Conservation (phyloP, 2,888 invertebrate species). For the Dexiosoma caninum region DNA sequence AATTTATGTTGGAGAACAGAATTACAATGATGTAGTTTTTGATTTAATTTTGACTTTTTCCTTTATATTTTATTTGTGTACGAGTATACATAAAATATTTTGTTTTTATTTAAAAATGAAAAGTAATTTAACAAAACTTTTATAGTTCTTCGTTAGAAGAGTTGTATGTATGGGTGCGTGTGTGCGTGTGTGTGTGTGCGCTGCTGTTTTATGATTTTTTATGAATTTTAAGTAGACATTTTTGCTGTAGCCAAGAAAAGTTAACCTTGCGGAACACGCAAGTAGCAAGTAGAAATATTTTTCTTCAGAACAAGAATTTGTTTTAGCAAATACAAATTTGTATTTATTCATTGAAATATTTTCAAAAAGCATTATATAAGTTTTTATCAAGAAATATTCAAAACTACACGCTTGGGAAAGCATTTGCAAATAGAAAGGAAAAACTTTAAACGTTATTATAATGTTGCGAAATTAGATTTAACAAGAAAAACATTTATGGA, state of each 20-base stretch:
- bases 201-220: no score
- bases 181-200: not conserved
- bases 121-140: slow-evolving; percentile 58
- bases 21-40: slow-evolving; percentile 47
- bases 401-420: not conserved
- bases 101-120: slow-evolving; percentile 45
- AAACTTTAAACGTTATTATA: not conserved
- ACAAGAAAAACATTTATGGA: not conserved
- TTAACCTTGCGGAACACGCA: slow-evolving; percentile 35
- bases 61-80: slow-evolving; percentile 11
- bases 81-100: slow-evolving; percentile 7
- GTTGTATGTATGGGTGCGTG: no score
- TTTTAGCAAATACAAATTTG: slow-evolving; percentile 13
- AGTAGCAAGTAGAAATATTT: not conserved
- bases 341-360: slow-evolving; percentile 13
- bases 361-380: slow-evolving; percentile 3
- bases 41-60: slow-evolving; percentile 48
- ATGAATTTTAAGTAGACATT: slow-evolving; percentile 39
- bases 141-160: slow-evolving; percentile 38
- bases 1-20: slow-evolving; percentile 29
- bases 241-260: slow-evolving; percentile 15
- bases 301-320: not conserved
- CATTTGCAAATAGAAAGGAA: not conserved
- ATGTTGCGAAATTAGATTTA: not conserved
- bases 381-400: slow-evolving; percentile 2